Evolutionary conservation across 1,140 invertebrate genomes (phyloP), one percentile per base, ranked within the genome.

Genomic region (Sycophaga agraensis): DNA sequence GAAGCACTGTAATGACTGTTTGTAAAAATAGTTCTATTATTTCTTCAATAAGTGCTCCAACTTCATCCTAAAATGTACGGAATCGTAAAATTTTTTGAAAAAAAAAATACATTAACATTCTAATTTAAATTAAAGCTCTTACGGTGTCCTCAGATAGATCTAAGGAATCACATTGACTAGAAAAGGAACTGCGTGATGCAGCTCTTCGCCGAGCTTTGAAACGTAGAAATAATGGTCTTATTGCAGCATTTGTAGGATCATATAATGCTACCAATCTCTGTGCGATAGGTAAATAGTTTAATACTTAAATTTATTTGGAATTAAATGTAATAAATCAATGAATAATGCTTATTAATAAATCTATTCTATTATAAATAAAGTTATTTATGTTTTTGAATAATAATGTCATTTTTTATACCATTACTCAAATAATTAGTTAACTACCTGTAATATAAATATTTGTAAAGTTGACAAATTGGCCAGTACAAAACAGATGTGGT

Each of bases 221-320:
- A 28, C 71, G 70, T 35, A 76, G 48, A 50, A 83, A 64, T 61
- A 74, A 70, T 60, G 82, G 78, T 54, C 81, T 75, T 56, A 83
- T 67, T 45, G 76, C 69, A 65, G 81, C 75, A 68, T 80, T 82
- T 16, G 82, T 82, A 65, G 83, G 82, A 70, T 84, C 82, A 46
- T 83, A 84, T 7, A 83, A 67, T 43, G 71, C 73, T 43, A 81
- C 77, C 62, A 84, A 70, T 70, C 82, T 76, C 76, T 82, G 69
- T 14, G 51, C 16, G 45, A 58, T 21, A 43, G 35, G 31, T 54
- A 24, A 26, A 19, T 31, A 31, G 11, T 31, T 31, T 11, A 31
- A 6, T 31, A 6, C 11, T 31, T 6, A 31, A 6, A 34, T 9
- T 31, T 31, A 5, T 48, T 48, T 22, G 14, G 12, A 6, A 28